Base-by-base conservation (phyloP, 2,113 vertebrate genomes). In the Microcebus tavaratra region DNA sequence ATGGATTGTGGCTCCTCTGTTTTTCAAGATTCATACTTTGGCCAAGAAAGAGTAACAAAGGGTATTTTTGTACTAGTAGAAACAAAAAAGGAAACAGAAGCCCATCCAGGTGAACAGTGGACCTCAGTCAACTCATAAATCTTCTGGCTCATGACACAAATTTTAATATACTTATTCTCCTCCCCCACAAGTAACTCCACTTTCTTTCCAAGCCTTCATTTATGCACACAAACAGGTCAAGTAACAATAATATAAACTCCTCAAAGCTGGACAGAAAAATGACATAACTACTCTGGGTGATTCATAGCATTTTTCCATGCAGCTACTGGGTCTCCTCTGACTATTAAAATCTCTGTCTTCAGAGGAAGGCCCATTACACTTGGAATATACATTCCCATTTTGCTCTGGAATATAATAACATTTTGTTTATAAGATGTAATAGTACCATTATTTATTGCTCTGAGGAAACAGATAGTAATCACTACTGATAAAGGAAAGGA, bases 391-490 rank as follows among this genome's bases (percentile, higher is more conserved):
- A 97, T 96, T 63, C 87, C 42, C 93, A 95, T 98, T 98, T 90
- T 76, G 95, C 96, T 63, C 95, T 95, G 59, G 67, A 20, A 61
- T 63, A 96, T 95, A 88, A 86, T 91, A 29, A 29, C 82, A 89
- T 86, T 95, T 89, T 97, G 68, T 95, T 98, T 97, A 96, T 83
- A 90, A 96, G 36, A 86, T 14, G 3, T 96, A 88, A 96, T 61
- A 84, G 68, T 83, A 98, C 34, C 90, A 89, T 93, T 95, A 94
- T 85, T 84, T 48, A 95, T 34, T 93, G 45, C n/a, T 94, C 86
- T 91, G n/a, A 90, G 27, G 93, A 97, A 98, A 89, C 88, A 98
- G 92, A 98, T 97, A 88, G 84, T 98, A 98, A 98, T 98, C 95
- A 79, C 61, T 82, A 76, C 86, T 27, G 79, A 88, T 87, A 92